Evolutionary conservation across 2,797 vertebrate species (phyloP).

Genomic region (Lithobates pipiens): DNA sequence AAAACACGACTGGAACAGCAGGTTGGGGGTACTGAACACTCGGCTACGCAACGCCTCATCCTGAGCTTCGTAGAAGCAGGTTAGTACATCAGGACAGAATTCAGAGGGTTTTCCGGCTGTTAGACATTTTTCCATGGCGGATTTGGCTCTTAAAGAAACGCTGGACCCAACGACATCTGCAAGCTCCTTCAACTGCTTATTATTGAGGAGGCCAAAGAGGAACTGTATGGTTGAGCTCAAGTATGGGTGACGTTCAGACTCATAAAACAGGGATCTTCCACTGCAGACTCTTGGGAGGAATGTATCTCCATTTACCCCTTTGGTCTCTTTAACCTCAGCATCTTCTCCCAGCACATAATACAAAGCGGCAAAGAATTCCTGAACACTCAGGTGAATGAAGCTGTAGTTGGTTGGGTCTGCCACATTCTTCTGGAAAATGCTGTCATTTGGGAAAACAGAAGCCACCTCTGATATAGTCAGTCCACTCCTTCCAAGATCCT

Average conservation of each 20-base stretch:
- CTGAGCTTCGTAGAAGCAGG: neutral
- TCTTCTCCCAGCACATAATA: conserved; percentile 60
- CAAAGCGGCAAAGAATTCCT: conserved; percentile 67
- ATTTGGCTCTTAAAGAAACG: neutral
- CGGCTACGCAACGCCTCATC: neutral
- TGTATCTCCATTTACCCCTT: neutral
- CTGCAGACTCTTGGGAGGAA: neutral
- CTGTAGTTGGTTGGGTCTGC: conserved; percentile 60
- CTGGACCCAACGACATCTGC: neutral
- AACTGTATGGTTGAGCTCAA: neutral
- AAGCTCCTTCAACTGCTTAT: neutral
- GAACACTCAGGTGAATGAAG: conserved; percentile 64
- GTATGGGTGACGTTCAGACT: neutral
- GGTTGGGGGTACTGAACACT: neutral
- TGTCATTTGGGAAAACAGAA: conserved; percentile 58
- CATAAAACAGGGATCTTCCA: neutral
- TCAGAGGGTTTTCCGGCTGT: neutral
- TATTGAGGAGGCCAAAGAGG: conserved; percentile 3
- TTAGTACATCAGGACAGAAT: neutral
- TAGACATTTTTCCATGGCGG: neutral
- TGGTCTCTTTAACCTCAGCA: neutral
- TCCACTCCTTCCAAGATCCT: conserved; percentile 55
- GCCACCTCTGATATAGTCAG: conserved; percentile 57
- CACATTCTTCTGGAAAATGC: conserved; percentile 62
- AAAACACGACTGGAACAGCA: neutral